These are phyloP conservation scores for Cochlearius cochlearius DNA, from an alignment of 2,113 vertebrate genomes.

Conservation along the genomic window DNA sequence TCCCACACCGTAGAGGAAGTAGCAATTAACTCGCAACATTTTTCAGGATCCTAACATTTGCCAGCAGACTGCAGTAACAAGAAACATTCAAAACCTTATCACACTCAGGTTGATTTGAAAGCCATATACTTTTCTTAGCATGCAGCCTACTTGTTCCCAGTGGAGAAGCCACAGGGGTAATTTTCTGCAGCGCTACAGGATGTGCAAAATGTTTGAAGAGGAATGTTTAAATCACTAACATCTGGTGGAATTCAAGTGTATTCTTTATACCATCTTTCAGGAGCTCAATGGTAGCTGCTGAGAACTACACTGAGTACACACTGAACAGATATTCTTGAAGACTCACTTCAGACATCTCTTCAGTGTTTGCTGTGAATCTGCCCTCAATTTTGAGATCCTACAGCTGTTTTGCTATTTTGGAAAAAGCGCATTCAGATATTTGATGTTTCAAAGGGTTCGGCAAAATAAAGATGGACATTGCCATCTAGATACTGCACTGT, in stretches of 20 bases:
- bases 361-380: neutral
- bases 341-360: neutral
- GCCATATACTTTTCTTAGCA: slow-evolving; percentile 18
- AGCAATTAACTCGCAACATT: neutral
- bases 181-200: slow-evolving; percentile 7
- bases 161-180: neutral
- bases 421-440: neutral
- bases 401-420: neutral
- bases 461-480: neutral
- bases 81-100: neutral
- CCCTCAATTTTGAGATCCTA: neutral
- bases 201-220: neutral
- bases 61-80: neutral
- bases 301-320: neutral
- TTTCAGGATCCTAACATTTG: neutral
- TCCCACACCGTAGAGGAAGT: neutral
- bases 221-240: slow-evolving; percentile 28
- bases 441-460: neutral
- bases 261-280: neutral
- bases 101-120: slow-evolving; percentile 12
- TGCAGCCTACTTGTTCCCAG: slow-evolving; percentile 7
- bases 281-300: neutral
- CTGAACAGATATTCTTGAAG: neutral
- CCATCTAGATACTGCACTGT: neutral
- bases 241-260: neutral